phyloP scores from a whole-genome alignment of 1,140 invertebrate species.

The Lithobius niger region DNA sequence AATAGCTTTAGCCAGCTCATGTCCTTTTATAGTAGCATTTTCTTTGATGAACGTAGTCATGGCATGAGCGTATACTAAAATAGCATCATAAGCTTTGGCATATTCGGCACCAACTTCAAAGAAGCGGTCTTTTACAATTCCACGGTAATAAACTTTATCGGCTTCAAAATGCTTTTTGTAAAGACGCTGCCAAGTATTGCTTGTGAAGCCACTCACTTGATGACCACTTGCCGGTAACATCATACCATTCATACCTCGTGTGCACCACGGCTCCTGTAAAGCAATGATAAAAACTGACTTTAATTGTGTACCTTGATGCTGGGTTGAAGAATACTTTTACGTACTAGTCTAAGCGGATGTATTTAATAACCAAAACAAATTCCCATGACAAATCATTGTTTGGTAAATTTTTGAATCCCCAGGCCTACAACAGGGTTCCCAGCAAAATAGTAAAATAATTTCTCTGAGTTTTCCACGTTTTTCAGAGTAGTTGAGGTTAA shows the following conservation, averaged over 20 bases:
- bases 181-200: not conserved
- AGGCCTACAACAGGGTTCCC: too few relatives aligned
- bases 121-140: not conserved
- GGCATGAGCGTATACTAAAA: not conserved
- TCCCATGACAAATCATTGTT: not conserved
- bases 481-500: too few relatives aligned
- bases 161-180: slow-evolving; percentile 1
- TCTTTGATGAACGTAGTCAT: not conserved
- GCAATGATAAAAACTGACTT: not conserved
- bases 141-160: not conserved
- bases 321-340: not conserved
- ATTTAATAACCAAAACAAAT: not conserved
- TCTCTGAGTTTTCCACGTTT: too few relatives aligned
- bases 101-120: slow-evolving; percentile 3
- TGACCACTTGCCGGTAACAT: not conserved
- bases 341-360: not conserved
- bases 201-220: not conserved
- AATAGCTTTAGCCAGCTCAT: not conserved
- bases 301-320: too few relatives aligned
- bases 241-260: slow-evolving; percentile 1
- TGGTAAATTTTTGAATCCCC: too few relatives aligned
- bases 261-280: not conserved
- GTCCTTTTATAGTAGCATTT: not conserved
- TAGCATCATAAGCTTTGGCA: slow-evolving; percentile 1
- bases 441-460: too few relatives aligned